Percentiles rank a stretch among this genome's conserved stretches.
These are phyloP conservation scores for Silurus asotus DNA, from an alignment of 2,113 vertebrate genomes.

Conservation along the genomic window DNA sequence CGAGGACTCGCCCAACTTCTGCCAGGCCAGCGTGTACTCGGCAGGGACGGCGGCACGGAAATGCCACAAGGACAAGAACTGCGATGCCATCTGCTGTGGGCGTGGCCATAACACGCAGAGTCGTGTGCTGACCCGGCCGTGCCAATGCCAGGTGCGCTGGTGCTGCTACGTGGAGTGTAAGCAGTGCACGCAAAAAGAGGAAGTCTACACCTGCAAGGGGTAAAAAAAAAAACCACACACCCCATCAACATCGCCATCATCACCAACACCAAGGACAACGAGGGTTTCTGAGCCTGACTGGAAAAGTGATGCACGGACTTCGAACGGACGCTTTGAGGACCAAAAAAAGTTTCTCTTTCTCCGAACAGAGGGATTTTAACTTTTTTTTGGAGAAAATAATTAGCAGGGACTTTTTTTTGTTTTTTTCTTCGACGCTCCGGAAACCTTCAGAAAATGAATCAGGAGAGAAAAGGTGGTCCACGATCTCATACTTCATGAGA, in stretches of 20 bases:
- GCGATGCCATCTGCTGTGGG: constrained; percentile 96
- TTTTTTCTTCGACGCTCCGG: not conserved
- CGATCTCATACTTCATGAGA: constrained; percentile 1
- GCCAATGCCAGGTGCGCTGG: constrained; percentile 98
- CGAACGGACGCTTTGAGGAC: not conserved
- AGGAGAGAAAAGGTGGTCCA: not conserved
- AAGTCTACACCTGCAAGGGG: constrained; percentile 97
- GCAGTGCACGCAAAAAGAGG: constrained; percentile 95
- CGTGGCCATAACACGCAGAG: constrained; percentile 98
- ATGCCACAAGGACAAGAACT: constrained; percentile 99
- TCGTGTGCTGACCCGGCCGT: constrained; percentile 90
- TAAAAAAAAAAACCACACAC: constrained; percentile 55
- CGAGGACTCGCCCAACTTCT: constrained; percentile 97
- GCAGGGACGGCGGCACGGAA: constrained; percentile 88
- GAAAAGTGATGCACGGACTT: not conserved
- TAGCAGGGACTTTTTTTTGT: not conserved
- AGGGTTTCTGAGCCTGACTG: constrained; percentile 46
- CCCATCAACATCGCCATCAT: not conserved
- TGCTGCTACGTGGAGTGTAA: constrained; percentile 99
- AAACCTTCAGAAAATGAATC: constrained; percentile 22
- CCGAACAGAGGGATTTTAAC: not conserved
- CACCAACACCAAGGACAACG: not conserved
- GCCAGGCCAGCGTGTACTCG: constrained; percentile 88
- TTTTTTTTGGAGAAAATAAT: not conserved
- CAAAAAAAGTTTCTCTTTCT: not conserved